Base-by-base conservation (phyloP, 2,113 vertebrate species). In the Callithrix jacchus region DNA sequence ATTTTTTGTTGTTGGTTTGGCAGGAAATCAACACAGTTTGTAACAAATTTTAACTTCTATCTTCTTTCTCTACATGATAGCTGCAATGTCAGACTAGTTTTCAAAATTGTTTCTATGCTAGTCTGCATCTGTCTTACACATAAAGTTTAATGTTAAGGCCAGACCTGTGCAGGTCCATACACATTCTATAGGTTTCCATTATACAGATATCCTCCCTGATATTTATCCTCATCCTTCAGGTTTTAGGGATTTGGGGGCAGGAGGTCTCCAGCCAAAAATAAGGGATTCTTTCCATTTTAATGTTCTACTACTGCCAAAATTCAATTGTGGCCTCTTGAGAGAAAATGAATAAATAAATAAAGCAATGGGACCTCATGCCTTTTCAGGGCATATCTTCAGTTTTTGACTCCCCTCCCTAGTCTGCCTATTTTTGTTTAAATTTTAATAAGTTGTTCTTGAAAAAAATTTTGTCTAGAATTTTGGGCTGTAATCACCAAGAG, bases 141-240 rank as follows among this genome's bases (percentile, higher is more conserved):
- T 6, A 37, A 35, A 56, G 2, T 6, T 54, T 37, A 12, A 18
- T 1, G 2, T 7, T 47, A 21, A 58, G 30, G 32, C 35, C 13
- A n/a, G 35, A 47, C 5, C 3, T 52, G 7, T 35, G 4, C 23
- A 37, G 9, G 14, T 56, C 83, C 40, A 30, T 11, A 37, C 3
- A 49, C 7, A 52, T 11, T 3, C 10, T 64, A 40, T 0, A 3
- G 1, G 5, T 3, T 58, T 0, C 8, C 30, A 14, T 49, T 64
- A 8, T 92, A 30, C 18, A 49, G 3, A n/a, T 49, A 4, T 35
- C 27, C 42, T 90, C 32, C 45, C 32, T 49, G 27, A 45, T 23
- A 70, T n/a, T 71, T 40, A 10, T 0, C 10, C 1, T 74, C 18
- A 56, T 61, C 42, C n/a, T 71, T 64, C 17, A 71, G 4, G 16